These are phyloP conservation scores for Pogonophryne albipinna DNA, from an alignment of 2,797 vertebrate species.

Conservation along the genomic window DNA sequence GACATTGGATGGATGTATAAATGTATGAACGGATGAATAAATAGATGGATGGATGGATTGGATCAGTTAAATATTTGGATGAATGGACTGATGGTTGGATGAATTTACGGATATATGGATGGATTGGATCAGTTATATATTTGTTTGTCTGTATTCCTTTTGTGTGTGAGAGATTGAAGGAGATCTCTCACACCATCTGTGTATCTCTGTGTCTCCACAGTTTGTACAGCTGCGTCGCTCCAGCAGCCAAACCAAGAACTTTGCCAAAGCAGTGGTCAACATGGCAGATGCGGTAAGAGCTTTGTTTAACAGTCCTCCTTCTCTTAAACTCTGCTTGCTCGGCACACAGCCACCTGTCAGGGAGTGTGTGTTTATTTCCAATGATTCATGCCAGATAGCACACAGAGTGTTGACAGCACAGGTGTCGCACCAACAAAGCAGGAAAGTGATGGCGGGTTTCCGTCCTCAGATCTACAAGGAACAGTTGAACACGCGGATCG, in stretches of 20 bases:
- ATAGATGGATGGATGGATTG: no score
- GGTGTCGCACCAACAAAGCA: constrained; percentile 17
- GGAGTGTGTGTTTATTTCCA: neutral
- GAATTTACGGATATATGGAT: no score
- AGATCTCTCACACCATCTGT: constrained; percentile 51
- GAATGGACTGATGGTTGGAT: no score
- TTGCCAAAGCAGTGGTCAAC: constrained; percentile 96
- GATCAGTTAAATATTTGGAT: no score
- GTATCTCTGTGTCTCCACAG: constrained; percentile 67
- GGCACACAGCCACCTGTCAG: constrained; percentile 33
- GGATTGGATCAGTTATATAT: no score
- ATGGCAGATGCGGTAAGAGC: constrained; percentile 92
- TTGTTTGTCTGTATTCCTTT: constrained; percentile 1
- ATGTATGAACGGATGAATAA: no score
- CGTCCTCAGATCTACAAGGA: constrained; percentile 92
- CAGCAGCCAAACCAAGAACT: constrained; percentile 93
- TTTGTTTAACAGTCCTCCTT: constrained; percentile 37
- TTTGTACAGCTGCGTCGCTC: constrained; percentile 91
- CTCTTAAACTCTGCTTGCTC: constrained; percentile 14
- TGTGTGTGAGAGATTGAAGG: constrained; percentile 12
- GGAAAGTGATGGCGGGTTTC: constrained; percentile 38
- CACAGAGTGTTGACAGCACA: constrained; percentile 20
- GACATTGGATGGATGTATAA: no score
- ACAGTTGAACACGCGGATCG: constrained; percentile 94
- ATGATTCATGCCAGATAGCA: constrained; percentile 6